These are phyloP conservation scores for Baryphthengus martii DNA, from an alignment of 2,113 vertebrate species.

Conservation along the genomic window DNA sequence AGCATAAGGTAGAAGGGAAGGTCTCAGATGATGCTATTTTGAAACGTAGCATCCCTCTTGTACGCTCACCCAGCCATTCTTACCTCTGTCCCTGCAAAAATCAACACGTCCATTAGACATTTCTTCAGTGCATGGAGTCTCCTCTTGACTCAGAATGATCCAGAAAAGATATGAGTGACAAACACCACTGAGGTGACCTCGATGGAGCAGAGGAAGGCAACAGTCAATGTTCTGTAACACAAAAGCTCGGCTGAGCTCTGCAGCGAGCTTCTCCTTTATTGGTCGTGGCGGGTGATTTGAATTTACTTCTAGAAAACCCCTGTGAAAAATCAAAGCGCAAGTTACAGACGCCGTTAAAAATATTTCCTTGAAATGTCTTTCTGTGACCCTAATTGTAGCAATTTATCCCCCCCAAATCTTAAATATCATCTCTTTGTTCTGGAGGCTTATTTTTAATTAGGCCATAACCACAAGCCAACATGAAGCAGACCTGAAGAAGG, in stretches of 20 bases:
- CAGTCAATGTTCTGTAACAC: constrained; percentile 63
- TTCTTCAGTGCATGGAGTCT: neutral
- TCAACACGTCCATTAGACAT: neutral
- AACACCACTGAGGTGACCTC: neutral
- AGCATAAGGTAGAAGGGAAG: constrained; percentile 71
- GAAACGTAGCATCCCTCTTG: neutral
- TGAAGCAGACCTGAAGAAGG: neutral
- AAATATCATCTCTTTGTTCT: neutral
- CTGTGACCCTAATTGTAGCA: neutral
- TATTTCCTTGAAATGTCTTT: neutral
- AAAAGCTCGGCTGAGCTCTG: constrained; percentile 72
- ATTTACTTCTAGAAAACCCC: constrained; percentile 71
- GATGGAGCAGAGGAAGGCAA: constrained; percentile 68
- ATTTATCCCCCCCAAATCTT: neutral
- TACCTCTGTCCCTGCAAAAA: neutral
- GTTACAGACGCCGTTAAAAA: neutral
- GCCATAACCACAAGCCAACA: neutral
- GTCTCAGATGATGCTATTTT: constrained; percentile 64
- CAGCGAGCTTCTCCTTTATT: constrained; percentile 77
- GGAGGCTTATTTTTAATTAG: neutral
- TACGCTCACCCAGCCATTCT: neutral
- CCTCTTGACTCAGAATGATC: constrained; percentile 49
- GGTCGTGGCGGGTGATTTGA: constrained; percentile 75
- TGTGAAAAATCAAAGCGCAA: constrained; percentile 37
- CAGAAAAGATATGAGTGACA: constrained; percentile 56